Evolutionary conservation across 2,888 invertebrate species (phyloP), one percentile per base, ranked within the genome.

Genomic region (Apodemia duryi): DNA sequence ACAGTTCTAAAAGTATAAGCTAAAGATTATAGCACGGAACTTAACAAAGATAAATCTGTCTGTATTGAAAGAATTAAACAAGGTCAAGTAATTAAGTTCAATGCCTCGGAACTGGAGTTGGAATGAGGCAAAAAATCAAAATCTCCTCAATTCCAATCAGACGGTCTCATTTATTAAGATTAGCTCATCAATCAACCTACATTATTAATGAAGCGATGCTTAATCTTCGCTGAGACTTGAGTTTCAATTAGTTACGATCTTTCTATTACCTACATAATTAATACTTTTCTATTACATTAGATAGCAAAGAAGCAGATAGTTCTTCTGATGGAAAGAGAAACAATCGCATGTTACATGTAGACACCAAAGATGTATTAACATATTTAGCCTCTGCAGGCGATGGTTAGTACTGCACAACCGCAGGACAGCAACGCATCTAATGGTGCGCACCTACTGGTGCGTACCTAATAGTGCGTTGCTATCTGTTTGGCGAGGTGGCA

Each of bases 161-260:
- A 29, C 1, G 3, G 54, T 2, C 11, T 54, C 54, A 54, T 54
- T 54, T 54, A 29, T 54, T 4, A 32, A 54, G 54, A 54, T 54
- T 29, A 21, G 10, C 54, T 54, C 54, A 54, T 54, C 54, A 54
- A 54, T 54, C 54, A 54, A 54, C 52, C 2, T 10, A 28, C 52
- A 54, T 29, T 54, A 29, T 32, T 54, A 54, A 54, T 54, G 29
- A 54, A 57, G 32, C 29, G 54, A 32, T 6, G 11, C 29, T 32
- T 57, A 29, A 29, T 57, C 29, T 54, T 11, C 32, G 28, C 29
- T 32, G 11, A 1, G 54, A 57, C 29, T 11, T 57, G 11, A 52
- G 10, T 2, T 52, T 28, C 52, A 52, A 52, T 28, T 52, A 21
- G 52, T 28, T 28, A 9, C 9, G 52, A 28, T 51, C 21, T n/a